Evolutionary conservation across 2,888 invertebrate genomes (phyloP).

Genomic region (Vanessa cardui): DNA sequence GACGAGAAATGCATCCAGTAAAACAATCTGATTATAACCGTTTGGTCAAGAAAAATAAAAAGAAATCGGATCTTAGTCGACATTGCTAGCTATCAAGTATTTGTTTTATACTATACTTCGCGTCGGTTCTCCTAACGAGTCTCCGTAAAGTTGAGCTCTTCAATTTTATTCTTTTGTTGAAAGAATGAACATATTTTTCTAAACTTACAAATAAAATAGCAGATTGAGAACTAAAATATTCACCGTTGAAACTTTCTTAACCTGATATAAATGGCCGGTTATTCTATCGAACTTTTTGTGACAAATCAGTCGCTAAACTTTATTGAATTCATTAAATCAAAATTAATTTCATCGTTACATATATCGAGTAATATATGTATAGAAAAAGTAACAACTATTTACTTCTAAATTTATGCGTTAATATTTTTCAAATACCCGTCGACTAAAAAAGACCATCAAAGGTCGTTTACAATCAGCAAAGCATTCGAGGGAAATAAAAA

Average conservation of each 20-base stretch:
- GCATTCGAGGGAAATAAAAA: no score
- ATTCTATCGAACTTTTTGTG: no score
- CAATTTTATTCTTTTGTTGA: constrained; percentile 7
- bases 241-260: background rate
- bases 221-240: background rate
- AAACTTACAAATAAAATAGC: background rate
- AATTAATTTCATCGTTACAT: no score
- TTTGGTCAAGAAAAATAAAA: constrained; percentile 27
- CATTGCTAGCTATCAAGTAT: constrained; percentile 17
- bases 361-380: no score
- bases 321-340: no score
- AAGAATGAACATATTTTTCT: background rate
- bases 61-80: constrained; percentile 20
- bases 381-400: no score
- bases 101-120: constrained; percentile 22
- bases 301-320: no score
- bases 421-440: no score
- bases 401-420: no score
- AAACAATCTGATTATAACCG: constrained; percentile 11
- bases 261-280: no score
- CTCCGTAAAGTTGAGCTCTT: constrained; percentile 14
- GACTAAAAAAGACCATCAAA: no score
- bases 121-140: constrained; percentile 20
- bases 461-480: no score
- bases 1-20: background rate